These are phyloP conservation scores for Notolepis coatsorum DNA, from an alignment of 2,797 vertebrate species.

Conservation along the genomic window DNA sequence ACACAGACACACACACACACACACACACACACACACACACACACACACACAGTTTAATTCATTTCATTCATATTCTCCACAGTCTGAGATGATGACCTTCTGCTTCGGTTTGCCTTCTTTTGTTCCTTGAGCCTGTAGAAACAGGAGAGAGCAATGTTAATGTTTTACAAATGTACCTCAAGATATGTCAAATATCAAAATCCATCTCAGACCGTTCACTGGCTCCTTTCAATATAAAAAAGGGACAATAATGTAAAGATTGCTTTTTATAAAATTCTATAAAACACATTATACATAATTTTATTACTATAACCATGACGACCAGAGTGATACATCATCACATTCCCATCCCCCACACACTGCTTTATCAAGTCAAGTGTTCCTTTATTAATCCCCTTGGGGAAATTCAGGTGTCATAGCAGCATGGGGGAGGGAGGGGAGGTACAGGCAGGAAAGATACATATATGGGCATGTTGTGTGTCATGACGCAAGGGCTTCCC, in stretches of 20 bases:
- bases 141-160: neutral
- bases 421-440: no score
- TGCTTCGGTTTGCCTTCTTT: conserved; percentile 95
- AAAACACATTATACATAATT: neutral
- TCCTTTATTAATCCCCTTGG: no score
- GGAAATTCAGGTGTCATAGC: no score
- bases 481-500: no score
- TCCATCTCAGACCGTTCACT: no score
- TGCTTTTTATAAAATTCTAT: neutral
- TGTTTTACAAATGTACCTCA: neutral
- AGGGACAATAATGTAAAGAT: neutral
- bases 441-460: no score
- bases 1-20: conserved; percentile 1
- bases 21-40: neutral
- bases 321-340: neutral
- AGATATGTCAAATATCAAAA: neutral
- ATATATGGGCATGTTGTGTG: no score
- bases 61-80: conserved; percentile 91
- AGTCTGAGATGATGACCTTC: conserved; percentile 96
- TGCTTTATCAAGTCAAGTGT: no score
- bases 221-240: neutral
- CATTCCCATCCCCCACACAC: no score
- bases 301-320: neutral
- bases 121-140: conserved; percentile 88
- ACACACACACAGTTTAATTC: neutral